Percentiles rank a stretch among this genome's conserved stretches.
Evolutionary conservation across 2,888 invertebrate species (phyloP).

Genomic region (Unio delphinus): DNA sequence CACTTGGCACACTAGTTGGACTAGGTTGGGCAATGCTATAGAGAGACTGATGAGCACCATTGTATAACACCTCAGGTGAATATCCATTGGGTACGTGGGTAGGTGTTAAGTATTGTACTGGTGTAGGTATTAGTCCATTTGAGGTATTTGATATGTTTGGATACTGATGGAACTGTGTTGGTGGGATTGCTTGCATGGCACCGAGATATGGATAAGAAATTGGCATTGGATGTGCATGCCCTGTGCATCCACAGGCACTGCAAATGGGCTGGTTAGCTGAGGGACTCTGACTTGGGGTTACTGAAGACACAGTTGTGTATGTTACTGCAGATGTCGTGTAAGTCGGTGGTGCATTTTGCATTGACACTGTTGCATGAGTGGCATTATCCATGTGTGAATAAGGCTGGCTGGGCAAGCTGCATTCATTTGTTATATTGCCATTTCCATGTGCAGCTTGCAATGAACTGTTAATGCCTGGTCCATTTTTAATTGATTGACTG

Average conservation of each 20-base stretch:
- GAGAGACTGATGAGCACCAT: slow-evolving; percentile 5
- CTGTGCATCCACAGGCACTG: slow-evolving; percentile 44
- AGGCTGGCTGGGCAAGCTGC: not conserved
- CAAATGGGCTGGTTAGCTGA: slow-evolving; percentile 26
- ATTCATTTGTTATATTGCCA: not conserved
- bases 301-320: slow-evolving; percentile 16
- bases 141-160: slow-evolving; percentile 34
- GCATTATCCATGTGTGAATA: too few species aligned
- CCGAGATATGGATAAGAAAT: slow-evolving; percentile 16
- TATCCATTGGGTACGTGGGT: slow-evolving; percentile 23
- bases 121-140: slow-evolving; percentile 36
- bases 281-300: slow-evolving; percentile 14
- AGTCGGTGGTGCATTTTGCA: slow-evolving; percentile 7
- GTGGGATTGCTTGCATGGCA: slow-evolving; percentile 19
- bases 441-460: slow-evolving; percentile 1
- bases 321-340: slow-evolving; percentile 12
- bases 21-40: slow-evolving; percentile 17
- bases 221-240: slow-evolving; percentile 17
- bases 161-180: slow-evolving; percentile 37
- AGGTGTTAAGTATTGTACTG: slow-evolving; percentile 27
- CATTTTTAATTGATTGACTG: not conserved
- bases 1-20: slow-evolving; percentile 11
- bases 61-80: slow-evolving; percentile 20
- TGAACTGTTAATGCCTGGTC: not conserved
- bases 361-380: too few species aligned